These are phyloP conservation scores for Nylanderia fulva DNA, from an alignment of 1,140 invertebrate genomes.

Conservation along the genomic window DNA sequence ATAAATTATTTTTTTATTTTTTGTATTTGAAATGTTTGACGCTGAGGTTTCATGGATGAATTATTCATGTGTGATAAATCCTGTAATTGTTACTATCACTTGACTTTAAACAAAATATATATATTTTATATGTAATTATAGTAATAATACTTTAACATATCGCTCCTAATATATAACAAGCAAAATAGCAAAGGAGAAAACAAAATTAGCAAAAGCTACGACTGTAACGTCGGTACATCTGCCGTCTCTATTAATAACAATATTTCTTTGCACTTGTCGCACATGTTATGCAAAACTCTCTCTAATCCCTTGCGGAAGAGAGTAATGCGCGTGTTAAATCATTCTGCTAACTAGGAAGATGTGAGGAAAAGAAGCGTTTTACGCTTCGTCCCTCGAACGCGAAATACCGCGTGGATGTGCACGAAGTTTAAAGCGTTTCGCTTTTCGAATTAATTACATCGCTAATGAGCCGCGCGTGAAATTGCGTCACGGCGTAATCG, in stretches of 20 bases:
- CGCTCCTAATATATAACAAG: not conserved
- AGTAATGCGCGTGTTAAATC: not conserved
- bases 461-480: slow-evolving; percentile 74
- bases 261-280: not conserved
- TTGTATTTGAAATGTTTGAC: not conserved
- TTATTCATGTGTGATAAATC: not conserved
- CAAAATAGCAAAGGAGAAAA: not conserved
- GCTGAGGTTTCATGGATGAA: not conserved
- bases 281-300: not conserved
- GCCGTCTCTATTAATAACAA: not conserved
- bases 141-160: not conserved
- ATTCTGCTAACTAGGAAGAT: not conserved
- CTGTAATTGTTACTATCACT: not conserved
- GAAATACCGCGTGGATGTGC: not conserved
- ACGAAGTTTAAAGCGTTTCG: slow-evolving; percentile 50
- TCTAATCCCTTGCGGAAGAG: not conserved
- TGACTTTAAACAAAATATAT: not conserved
- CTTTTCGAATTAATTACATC: slow-evolving; percentile 75
- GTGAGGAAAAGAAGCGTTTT: not conserved
- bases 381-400: slow-evolving; percentile 1
- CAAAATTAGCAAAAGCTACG: not conserved
- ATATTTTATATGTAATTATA: not conserved
- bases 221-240: not conserved
- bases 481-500: slow-evolving; percentile 65
- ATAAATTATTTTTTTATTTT: not conserved